Conservation (phyloP, 1,140 invertebrate genomes). For the Aradophagus sp. region DNA sequence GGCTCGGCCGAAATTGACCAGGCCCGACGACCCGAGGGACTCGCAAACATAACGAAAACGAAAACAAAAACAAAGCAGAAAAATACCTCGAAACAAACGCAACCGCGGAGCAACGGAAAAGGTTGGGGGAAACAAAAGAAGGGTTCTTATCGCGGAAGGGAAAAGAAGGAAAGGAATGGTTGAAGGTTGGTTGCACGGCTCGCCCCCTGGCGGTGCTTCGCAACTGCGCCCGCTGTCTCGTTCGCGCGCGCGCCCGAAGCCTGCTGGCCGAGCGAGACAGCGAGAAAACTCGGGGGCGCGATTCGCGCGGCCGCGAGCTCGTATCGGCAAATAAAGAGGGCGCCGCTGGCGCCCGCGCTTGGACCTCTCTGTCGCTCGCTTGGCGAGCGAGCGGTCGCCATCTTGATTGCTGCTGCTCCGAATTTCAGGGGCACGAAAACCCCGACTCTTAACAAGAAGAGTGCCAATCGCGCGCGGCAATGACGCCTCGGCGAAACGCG, state of each 20-base stretch:
- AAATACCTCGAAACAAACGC: no score
- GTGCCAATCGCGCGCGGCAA: not conserved
- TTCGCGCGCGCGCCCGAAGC: not conserved
- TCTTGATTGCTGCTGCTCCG: constrained; percentile 26
- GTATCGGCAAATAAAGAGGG: constrained; percentile 53
- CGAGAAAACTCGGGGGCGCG: constrained; percentile 3
- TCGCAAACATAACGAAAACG: no score
- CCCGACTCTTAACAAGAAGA: constrained; percentile 10
- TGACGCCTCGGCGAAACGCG: not conserved
- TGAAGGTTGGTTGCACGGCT: constrained; percentile 7
- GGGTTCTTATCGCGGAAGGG: not conserved
- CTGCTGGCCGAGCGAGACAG: constrained; percentile 16
- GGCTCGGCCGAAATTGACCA: no score
- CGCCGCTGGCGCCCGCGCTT: no score
- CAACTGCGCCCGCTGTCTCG: not conserved
- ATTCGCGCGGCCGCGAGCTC: constrained; percentile 6
- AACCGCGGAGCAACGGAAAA: no score
- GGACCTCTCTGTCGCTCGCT: constrained; percentile 20
- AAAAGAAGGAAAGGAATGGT: constrained; percentile 6
- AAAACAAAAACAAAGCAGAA: no score
- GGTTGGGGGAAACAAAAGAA: constrained; percentile 1
- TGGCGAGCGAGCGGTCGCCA: constrained; percentile 24
- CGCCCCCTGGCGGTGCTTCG: not conserved
- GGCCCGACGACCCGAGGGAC: no score
- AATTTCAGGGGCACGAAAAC: constrained; percentile 5